Conservation (phyloP, 2,113 vertebrate genomes). For the Etheostoma cragini region DNA sequence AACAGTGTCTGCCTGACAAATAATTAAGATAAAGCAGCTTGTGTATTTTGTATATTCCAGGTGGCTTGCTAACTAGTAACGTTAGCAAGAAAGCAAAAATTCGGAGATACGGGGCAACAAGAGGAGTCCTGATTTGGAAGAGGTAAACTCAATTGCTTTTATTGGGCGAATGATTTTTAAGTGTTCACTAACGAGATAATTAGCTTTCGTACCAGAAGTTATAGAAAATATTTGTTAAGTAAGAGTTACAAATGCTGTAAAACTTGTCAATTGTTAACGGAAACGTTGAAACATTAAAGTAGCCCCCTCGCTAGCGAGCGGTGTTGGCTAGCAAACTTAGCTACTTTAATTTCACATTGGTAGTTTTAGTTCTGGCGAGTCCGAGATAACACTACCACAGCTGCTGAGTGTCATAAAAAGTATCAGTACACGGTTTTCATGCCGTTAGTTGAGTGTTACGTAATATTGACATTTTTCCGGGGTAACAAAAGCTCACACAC, state of each 20-base stretch:
- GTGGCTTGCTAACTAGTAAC: constrained; percentile 65
- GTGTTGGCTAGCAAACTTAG: constrained; percentile 14
- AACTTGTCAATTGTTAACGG: neutral
- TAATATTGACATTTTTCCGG: constrained; percentile 50
- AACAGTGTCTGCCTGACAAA: neutral
- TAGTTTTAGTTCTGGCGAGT: neutral
- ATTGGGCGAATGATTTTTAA: neutral
- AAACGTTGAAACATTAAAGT: neutral
- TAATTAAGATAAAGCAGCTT: constrained; percentile 37
- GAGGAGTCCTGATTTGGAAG: constrained; percentile 67
- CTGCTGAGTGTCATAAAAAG: neutral
- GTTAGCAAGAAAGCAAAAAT: constrained; percentile 69
- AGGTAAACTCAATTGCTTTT: constrained; percentile 63
- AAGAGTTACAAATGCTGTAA: neutral
- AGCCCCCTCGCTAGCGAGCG: neutral
- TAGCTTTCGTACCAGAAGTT: neutral
- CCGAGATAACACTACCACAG: neutral
- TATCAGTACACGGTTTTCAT: constrained; percentile 6
- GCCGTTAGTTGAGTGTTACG: constrained; percentile 41
- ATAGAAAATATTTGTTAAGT: neutral
- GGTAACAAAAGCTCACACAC: neutral
- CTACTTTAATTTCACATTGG: constrained; percentile 1
- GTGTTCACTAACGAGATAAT: neutral
- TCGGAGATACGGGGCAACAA: constrained; percentile 64
- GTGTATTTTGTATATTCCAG: constrained; percentile 18